Conservation (phyloP, 2,888 invertebrate species). For the Cetonia aurata region DNA sequence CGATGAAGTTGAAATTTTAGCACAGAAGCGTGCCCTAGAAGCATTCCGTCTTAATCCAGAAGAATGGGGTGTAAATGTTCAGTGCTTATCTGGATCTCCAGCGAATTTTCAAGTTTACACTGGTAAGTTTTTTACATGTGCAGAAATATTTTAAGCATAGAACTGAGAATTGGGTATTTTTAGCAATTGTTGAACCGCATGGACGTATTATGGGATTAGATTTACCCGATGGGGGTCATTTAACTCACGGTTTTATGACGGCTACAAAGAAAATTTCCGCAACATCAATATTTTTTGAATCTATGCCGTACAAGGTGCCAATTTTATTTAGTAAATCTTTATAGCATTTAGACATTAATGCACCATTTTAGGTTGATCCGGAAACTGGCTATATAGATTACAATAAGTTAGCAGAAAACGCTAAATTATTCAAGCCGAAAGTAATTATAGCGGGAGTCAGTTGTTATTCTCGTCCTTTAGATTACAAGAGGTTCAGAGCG, state of each 20-base stretch:
- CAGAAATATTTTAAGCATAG: background rate
- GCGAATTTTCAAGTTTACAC: constrained; percentile 98
- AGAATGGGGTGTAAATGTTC: constrained; percentile 98
- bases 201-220: constrained; percentile 97
- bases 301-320: constrained; percentile 94
- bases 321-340: constrained; percentile 2
- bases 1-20: constrained; percentile 91
- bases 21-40: constrained; percentile 88
- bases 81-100: constrained; percentile 95
- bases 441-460: constrained; percentile 95
- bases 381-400: constrained; percentile 93
- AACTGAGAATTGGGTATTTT: background rate
- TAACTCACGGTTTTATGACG: constrained; percentile 94
- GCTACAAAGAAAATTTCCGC: constrained; percentile 92
- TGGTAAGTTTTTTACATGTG: constrained; percentile 64
- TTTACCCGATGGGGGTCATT: constrained; percentile 96
- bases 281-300: constrained; percentile 97
- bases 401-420: constrained; percentile 84
- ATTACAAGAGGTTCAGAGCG: constrained; percentile 89
- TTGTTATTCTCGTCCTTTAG: constrained; percentile 92
- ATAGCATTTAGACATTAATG: too few species aligned
- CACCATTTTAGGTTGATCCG: constrained; percentile 72
- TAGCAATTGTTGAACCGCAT: constrained; percentile 83
- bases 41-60: constrained; percentile 85
- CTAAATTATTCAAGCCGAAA: constrained; percentile 90